Conservation (phyloP, 2,797 vertebrate species). For the Sus cebifrons region DNA sequence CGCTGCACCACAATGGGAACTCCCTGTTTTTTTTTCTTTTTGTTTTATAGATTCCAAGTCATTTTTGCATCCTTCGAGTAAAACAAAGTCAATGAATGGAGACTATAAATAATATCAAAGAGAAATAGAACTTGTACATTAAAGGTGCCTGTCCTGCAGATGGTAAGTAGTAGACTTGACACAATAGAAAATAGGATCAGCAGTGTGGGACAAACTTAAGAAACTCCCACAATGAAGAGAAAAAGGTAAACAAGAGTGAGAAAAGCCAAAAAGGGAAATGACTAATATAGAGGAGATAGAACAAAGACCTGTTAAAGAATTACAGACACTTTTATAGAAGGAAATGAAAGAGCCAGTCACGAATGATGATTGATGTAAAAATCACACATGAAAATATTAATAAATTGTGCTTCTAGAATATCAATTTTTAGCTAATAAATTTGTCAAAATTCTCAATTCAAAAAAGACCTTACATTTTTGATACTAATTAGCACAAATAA, state of each 20-base stretch:
- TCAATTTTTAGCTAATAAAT: not conserved
- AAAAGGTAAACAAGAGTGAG: not conserved
- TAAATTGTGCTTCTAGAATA: not conserved
- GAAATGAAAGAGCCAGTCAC: not conserved
- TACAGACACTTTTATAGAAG: not conserved
- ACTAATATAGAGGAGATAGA: not conserved
- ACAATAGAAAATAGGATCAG: not conserved
- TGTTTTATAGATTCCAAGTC: not conserved
- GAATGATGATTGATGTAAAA: not conserved
- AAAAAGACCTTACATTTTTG: constrained; percentile 10
- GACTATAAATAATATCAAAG: not conserved
- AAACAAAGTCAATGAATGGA: not conserved
- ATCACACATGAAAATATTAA: not conserved
- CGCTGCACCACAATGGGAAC: too few species aligned
- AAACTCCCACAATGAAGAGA: not conserved
- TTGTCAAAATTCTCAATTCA: constrained; percentile 50
- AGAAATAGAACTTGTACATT: not conserved
- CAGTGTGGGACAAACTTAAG: not conserved
- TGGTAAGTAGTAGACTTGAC: not conserved
- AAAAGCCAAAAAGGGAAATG: not conserved
- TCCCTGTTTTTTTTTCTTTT: not conserved
- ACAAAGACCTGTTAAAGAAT: not conserved
- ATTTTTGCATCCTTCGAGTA: not conserved
- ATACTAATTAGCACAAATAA: not conserved
- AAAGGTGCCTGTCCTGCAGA: not conserved